phyloP scores from a whole-genome alignment of 2,888 invertebrate genomes.

The Allygus modestus region DNA sequence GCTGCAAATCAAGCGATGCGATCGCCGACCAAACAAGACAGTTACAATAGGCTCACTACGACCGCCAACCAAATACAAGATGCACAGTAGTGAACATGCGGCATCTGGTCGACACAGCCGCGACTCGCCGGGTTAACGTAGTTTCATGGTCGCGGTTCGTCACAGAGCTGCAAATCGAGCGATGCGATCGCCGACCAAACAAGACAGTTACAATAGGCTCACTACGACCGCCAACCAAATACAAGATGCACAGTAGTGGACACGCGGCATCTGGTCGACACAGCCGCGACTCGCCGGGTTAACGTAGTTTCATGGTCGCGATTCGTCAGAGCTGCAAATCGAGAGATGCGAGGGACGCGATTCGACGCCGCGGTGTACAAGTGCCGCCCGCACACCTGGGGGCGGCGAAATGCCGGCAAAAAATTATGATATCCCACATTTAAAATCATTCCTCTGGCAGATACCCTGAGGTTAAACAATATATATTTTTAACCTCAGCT shows the following conservation, averaged over 20 bases:
- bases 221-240: too few relatives aligned
- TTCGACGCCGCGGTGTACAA: not conserved
- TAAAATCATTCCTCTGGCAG: too few relatives aligned
- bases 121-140: not conserved
- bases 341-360: not conserved
- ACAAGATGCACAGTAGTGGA: not conserved
- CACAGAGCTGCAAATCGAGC: not conserved
- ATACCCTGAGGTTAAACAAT: too few relatives aligned
- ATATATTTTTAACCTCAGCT: too few relatives aligned
- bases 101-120: not conserved
- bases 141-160: not conserved
- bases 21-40: too few relatives aligned
- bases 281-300: not conserved
- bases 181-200: not conserved
- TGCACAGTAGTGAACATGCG: not conserved
- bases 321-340: not conserved
- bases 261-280: not conserved
- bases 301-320: slow-evolving; percentile 1
- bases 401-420: too few relatives aligned
- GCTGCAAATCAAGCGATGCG: not conserved
- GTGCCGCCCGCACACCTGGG: too few relatives aligned
- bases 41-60: too few relatives aligned
- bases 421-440: too few relatives aligned
- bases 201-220: too few relatives aligned
- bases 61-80: too few relatives aligned